phyloP scores from a whole-genome alignment of 2,888 invertebrate genomes.

The Agriopis leucophaearia region DNA sequence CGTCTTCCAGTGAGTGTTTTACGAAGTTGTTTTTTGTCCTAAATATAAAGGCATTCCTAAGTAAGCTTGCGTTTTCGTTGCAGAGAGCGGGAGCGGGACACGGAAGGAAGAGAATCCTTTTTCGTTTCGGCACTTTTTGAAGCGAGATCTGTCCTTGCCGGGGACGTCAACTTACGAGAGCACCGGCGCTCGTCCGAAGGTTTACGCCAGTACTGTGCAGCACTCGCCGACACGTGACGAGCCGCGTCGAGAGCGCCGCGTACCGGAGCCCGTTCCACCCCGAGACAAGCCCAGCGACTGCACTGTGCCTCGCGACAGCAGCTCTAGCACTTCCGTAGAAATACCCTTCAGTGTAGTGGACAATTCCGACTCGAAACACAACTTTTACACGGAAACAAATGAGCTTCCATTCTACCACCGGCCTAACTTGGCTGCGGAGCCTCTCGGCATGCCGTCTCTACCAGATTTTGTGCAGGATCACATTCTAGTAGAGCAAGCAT shows the following conservation, averaged over 20 bases:
- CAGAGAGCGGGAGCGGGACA: constrained; percentile 77
- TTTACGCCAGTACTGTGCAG: constrained; percentile 84
- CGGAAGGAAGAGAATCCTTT: constrained; percentile 92
- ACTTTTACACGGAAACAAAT: constrained; percentile 74
- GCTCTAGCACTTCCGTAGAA: constrained; percentile 79
- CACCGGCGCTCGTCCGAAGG: constrained; percentile 93
- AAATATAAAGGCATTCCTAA: constrained; percentile 73
- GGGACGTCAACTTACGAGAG: constrained; percentile 87
- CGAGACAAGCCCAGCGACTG: constrained; percentile 71
- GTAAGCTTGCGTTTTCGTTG: constrained; percentile 63
- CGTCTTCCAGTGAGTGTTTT: constrained; percentile 80
- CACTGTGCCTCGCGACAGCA: constrained; percentile 65
- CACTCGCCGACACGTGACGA: constrained; percentile 80
- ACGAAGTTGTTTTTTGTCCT: constrained; percentile 81
- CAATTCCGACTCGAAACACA: constrained; percentile 81
- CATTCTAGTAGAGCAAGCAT: constrained; percentile 92
- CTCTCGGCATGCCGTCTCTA: constrained; percentile 87
- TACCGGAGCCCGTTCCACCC: constrained; percentile 58
- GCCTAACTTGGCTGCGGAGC: constrained; percentile 78
- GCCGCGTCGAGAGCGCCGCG: constrained; percentile 67
- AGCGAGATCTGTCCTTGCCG: constrained; percentile 87
- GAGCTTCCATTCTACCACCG: constrained; percentile 77
- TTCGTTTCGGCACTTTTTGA: constrained; percentile 94
- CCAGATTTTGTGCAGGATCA: constrained; percentile 97
- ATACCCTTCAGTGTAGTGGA: constrained; percentile 82